Conservation (phyloP, 2,113 vertebrate genomes). For the Ammodytes marinus region DNA sequence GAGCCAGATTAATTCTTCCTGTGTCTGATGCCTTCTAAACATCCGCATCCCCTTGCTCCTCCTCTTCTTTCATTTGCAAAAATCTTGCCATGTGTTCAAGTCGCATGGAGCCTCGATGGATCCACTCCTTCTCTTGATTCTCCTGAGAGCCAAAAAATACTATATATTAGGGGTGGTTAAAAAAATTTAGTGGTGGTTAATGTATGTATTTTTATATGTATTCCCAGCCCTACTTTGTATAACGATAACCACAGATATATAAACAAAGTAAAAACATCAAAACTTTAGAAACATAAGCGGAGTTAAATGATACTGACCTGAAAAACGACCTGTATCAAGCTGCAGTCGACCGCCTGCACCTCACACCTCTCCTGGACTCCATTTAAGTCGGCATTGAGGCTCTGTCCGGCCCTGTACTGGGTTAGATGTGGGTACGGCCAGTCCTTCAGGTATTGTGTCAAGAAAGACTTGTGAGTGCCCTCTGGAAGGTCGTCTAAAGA, state of each 20-base stretch:
- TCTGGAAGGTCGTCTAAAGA: conserved; percentile 91
- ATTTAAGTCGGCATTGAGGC: conserved; percentile 88
- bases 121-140: conserved; percentile 92
- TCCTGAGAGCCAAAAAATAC: conserved; percentile 73
- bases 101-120: conserved; percentile 92
- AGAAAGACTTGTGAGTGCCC: conserved; percentile 86
- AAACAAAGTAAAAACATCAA: neutral
- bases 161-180: neutral
- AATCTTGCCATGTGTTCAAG: conserved; percentile 89
- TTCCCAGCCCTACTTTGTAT: too few species aligned
- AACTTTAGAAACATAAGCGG: neutral
- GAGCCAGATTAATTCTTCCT: neutral
- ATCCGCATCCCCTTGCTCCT: neutral
- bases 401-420: conserved; percentile 88
- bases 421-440: conserved; percentile 92
- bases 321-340: conserved; percentile 92
- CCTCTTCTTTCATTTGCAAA: conserved; percentile 26
- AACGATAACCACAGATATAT: neutral
- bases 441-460: conserved; percentile 90
- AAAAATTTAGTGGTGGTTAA: too few species aligned
- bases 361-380: conserved; percentile 90
- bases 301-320: conserved; percentile 49
- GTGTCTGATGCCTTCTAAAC: conserved; percentile 5
- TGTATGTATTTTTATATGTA: too few species aligned
- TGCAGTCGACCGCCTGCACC: conserved; percentile 91